Conservation (phyloP, 2,888 invertebrate genomes). For the Plebejus melissa region DNA sequence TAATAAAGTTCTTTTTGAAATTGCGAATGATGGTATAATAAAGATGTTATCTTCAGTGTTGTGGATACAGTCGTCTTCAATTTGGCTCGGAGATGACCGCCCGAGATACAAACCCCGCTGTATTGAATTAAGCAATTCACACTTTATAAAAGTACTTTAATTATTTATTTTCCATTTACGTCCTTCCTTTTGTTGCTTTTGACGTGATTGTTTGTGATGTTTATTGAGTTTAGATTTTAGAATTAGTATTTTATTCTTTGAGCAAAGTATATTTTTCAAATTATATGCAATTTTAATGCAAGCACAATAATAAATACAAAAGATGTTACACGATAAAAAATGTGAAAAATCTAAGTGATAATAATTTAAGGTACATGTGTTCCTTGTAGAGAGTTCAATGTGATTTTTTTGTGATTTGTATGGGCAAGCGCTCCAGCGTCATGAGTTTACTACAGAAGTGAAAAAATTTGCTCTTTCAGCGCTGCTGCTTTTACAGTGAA, state of each 20-base stretch:
- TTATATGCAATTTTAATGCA: no score
- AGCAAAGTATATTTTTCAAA: neutral
- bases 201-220: neutral
- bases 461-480: no score
- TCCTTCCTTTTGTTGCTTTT: slow-evolving; percentile 1
- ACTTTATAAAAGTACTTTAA: slow-evolving; percentile 24
- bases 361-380: no score
- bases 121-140: slow-evolving; percentile 19
- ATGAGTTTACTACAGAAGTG: no score
- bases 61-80: slow-evolving; percentile 37
- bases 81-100: slow-evolving; percentile 33
- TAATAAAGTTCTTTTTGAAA: slow-evolving; percentile 24
- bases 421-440: no score
- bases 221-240: neutral
- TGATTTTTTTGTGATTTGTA: no score
- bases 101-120: slow-evolving; percentile 32
- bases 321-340: no score
- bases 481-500: no score
- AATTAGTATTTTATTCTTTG: neutral
- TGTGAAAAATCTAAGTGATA: no score
- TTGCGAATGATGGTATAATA: slow-evolving; percentile 26
- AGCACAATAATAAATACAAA: no score
- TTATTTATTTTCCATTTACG: slow-evolving; percentile 15
- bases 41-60: slow-evolving; percentile 35
- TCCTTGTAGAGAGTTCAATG: no score